Evolutionary conservation across 2,888 invertebrate genomes (phyloP), one percentile per base, ranked within the genome.

Genomic region (Autographa gamma): DNA sequence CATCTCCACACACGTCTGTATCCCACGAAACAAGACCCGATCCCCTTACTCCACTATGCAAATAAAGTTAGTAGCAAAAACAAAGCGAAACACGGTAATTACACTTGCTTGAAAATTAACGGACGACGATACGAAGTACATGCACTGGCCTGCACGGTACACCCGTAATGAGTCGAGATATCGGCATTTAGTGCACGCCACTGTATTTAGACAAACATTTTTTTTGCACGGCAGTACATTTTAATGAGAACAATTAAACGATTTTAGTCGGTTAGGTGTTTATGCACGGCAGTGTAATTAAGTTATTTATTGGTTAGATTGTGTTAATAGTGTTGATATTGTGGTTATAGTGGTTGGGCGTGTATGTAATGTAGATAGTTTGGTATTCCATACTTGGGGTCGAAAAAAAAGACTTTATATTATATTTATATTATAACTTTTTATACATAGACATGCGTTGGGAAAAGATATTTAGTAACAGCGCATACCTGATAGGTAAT

Each of bases 31-130:
- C 79, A 87, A 87, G 89, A 89, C 84, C 88, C 87, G 77, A 90
- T 90, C 90, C 88, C 88, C 90, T 90, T 89, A 88, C 90, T 84
- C 84, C 86, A 88, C 92, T 94, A 95, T 95, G 95, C 95, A 95
- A 95, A 95, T 95, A 95, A 93, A 95, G 95, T 94, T 92, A 90
- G 93, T 92, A 93, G 94, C 95, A 95, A 95, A 95, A 95, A 95
- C 94, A 95, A 95, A 95, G 95, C 90, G 90, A 92, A 91, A 90
- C 93, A 90, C 91, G 92, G 94, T 95, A 95, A 95, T 95, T 95
- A 94, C 95, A 94, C 93, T 91, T 91, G 92, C 91, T 91, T 92
- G 93, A 92, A 95, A 95, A 95, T 95, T 95, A 95, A 95, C 93
- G 92, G 93, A 92, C 94, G 91, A 92, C 91, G 95, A 95, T 95